Evolutionary conservation across 2,113 vertebrate genomes (phyloP).

Genomic region (Beaufortia kweichowensis): DNA sequence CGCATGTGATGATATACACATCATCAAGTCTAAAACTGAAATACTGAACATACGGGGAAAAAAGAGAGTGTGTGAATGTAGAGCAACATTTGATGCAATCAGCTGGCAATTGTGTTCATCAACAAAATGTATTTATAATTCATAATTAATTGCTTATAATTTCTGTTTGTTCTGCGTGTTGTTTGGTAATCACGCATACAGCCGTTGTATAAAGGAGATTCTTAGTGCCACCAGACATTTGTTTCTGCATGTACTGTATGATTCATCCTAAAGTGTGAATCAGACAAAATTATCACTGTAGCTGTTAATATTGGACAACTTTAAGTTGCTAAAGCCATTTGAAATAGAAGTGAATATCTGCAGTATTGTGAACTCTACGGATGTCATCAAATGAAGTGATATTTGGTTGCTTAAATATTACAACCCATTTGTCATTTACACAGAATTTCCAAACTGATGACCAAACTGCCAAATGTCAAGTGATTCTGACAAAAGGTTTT

Average conservation of each 20-base stretch:
- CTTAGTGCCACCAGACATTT: neutral
- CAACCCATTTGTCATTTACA: too few relatives aligned
- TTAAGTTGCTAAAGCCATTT: too few relatives aligned
- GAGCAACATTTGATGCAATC: neutral
- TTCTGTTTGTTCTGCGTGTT: neutral
- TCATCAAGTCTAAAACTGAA: conserved; percentile 15
- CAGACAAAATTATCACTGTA: neutral
- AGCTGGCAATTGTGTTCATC: neutral
- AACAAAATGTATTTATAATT: neutral
- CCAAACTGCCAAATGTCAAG: too few relatives aligned
- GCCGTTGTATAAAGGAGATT: neutral
- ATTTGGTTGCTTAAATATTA: too few relatives aligned
- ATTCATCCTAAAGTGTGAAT: neutral
- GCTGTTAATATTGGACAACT: neutral
- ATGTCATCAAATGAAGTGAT: too few relatives aligned
- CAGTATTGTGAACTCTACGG: too few relatives aligned
- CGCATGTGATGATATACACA: neutral
- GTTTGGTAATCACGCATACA: conserved; percentile 1
- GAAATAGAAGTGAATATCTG: too few relatives aligned
- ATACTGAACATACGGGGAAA: neutral
- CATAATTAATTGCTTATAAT: neutral
- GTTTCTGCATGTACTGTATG: neutral
- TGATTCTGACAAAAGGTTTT: neutral
- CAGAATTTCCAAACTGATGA: too few relatives aligned
- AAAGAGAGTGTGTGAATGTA: conserved; percentile 1